phyloP scores from a whole-genome alignment of 2,888 invertebrate species.

The Catocala fraxini region DNA sequence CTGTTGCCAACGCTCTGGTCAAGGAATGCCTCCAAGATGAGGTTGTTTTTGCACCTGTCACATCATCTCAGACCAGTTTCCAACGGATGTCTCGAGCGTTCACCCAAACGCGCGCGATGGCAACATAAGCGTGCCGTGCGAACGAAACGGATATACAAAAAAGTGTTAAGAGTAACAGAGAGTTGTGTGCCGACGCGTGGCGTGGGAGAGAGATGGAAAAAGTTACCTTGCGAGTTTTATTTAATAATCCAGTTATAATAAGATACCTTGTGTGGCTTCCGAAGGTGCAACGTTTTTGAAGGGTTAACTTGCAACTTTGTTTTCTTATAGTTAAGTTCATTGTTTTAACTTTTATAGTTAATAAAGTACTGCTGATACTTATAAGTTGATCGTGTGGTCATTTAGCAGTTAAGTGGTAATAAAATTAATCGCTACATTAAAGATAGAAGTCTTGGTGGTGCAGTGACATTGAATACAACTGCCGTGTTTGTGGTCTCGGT shows the following conservation, averaged over 20 bases:
- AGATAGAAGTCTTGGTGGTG: too few species aligned
- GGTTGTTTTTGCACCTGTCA: slow-evolving; percentile 81
- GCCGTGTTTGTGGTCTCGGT: too few species aligned
- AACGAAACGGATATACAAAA: slow-evolving; percentile 37
- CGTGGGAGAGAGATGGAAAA: slow-evolving; percentile 58
- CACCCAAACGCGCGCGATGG: slow-evolving; percentile 67
- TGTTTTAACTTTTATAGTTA: neutral
- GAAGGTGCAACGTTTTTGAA: slow-evolving; percentile 50
- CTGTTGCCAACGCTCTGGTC: slow-evolving; percentile 59
- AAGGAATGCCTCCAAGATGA: slow-evolving; percentile 64
- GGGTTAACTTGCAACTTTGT: slow-evolving; percentile 46
- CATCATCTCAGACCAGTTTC: slow-evolving; percentile 68
- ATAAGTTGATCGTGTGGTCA: neutral
- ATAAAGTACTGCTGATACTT: neutral
- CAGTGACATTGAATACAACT: too few species aligned
- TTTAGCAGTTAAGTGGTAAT: too few species aligned
- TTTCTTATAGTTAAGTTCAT: slow-evolving; percentile 1
- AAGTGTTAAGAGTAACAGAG: slow-evolving; percentile 28
- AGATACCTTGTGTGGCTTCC: slow-evolving; percentile 59
- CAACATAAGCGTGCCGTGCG: slow-evolving; percentile 66
- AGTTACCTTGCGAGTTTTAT: slow-evolving; percentile 55
- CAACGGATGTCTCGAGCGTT: slow-evolving; percentile 77
- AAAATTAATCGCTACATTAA: too few species aligned
- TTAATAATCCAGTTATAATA: slow-evolving; percentile 77
- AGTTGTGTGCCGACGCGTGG: slow-evolving; percentile 70